These are phyloP conservation scores for Gnathonemus echidnorhynchus DNA, from an alignment of 2,113 vertebrate species.

Conservation along the genomic window DNA sequence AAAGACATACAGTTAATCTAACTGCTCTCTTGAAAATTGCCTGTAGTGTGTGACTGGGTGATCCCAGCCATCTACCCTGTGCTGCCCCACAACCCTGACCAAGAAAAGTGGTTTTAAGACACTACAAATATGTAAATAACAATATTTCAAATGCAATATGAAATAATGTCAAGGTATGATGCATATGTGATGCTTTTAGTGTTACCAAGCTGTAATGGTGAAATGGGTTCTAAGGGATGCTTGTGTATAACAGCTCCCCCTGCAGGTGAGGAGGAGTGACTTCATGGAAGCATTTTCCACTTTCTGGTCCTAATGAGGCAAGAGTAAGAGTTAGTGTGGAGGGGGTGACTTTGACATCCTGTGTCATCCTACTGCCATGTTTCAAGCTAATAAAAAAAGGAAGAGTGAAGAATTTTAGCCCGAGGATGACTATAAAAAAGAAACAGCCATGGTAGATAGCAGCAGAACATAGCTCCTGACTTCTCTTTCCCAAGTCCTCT, in stretches of 20 bases:
- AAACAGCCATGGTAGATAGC: neutral
- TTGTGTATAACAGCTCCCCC: neutral
- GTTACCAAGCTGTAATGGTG: neutral
- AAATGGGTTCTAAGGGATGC: neutral
- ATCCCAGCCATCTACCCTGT: neutral
- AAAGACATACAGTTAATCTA: neutral
- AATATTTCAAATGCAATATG: neutral
- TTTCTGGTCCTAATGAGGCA: neutral
- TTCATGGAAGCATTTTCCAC: neutral
- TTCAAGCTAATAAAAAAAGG: neutral
- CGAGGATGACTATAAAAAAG: neutral
- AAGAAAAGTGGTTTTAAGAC: neutral
- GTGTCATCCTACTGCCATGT: neutral
- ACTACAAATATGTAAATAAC: neutral
- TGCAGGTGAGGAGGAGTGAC: neutral
- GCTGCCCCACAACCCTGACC: neutral
- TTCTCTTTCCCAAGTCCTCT: neutral
- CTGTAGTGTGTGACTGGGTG: neutral
- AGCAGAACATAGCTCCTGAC: neutral
- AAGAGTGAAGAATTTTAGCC: neutral
- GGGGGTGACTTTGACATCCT: neutral
- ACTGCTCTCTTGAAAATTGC: neutral
- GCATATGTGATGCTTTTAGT: neutral
- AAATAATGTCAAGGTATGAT: neutral
- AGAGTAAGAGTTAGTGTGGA: neutral